Evolutionary conservation across 2,113 vertebrate species (phyloP).

Genomic region (Pachycephala philippinensis): DNA sequence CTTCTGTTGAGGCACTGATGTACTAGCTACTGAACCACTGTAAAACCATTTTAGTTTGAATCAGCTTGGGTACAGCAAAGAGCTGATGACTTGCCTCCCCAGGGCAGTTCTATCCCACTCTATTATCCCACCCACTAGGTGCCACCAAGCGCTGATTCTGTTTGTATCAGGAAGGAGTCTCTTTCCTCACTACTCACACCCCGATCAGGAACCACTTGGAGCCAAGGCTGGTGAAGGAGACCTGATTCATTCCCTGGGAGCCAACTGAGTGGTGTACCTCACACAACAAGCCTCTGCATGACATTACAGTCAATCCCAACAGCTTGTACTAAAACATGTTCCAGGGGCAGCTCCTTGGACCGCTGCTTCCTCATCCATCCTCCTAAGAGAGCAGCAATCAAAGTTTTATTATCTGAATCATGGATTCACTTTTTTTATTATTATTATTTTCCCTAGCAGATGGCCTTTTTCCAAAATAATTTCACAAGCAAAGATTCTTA

Average conservation of each 20-base stretch:
- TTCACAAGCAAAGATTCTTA: neutral
- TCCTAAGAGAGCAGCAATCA: slow-evolving; percentile 5
- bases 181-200: neutral
- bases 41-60: neutral
- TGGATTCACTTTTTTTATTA: neutral
- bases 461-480: slow-evolving; percentile 14
- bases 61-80: neutral
- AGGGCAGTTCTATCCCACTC: neutral
- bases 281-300: neutral
- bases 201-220: neutral
- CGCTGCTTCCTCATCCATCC: neutral
- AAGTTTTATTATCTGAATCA: slow-evolving; percentile 5
- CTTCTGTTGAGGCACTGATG: neutral
- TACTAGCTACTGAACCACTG: neutral
- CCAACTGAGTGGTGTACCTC: neutral
- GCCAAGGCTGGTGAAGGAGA: neutral
- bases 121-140: neutral
- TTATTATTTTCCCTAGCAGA: neutral
- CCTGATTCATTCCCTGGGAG: neutral
- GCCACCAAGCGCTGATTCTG: fast-evolving
- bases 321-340: neutral
- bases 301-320: neutral
- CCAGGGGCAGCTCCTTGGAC: neutral
- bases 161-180: neutral
- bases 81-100: neutral